Conservation (phyloP, 2,797 vertebrate species). For the Peromyscus aztecus region DNA sequence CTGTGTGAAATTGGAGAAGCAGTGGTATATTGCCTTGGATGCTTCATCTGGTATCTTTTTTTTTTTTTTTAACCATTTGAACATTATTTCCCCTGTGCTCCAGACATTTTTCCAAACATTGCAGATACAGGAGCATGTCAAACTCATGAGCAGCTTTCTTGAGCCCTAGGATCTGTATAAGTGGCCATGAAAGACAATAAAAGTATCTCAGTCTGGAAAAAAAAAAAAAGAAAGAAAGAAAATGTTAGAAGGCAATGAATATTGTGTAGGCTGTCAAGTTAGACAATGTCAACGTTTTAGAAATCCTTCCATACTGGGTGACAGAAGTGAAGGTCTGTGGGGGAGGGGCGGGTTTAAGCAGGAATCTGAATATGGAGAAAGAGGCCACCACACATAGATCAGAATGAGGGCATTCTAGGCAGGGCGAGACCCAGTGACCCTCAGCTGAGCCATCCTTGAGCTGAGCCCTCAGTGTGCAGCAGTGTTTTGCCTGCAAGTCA, state of each 20-base stretch:
- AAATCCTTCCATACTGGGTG: background rate
- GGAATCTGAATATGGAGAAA: background rate
- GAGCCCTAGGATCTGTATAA: slow-evolving; percentile 23
- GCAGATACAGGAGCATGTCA: background rate
- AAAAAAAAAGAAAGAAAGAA: background rate
- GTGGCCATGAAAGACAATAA: slow-evolving; percentile 11
- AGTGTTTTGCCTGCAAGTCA: background rate
- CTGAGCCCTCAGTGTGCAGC: background rate
- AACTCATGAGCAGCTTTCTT: background rate
- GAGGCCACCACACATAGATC: background rate
- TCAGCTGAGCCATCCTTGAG: background rate
- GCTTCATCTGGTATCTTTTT: background rate
- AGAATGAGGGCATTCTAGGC: background rate
- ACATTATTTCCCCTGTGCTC: background rate
- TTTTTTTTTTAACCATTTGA: background rate
- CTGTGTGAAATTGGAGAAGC: background rate
- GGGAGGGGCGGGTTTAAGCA: background rate
- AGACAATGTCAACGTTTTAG: background rate
- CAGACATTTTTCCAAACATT: background rate
- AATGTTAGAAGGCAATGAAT: slow-evolving; percentile 24
- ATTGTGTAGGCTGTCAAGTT: background rate
- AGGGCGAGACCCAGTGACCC: background rate
- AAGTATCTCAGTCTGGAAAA: background rate
- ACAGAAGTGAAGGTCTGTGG: background rate
- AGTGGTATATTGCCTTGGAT: background rate